Evolutionary conservation across 2,113 vertebrate species (phyloP), one percentile per base, ranked within the genome.

Genomic region (Choloepus hoffmanni): DNA sequence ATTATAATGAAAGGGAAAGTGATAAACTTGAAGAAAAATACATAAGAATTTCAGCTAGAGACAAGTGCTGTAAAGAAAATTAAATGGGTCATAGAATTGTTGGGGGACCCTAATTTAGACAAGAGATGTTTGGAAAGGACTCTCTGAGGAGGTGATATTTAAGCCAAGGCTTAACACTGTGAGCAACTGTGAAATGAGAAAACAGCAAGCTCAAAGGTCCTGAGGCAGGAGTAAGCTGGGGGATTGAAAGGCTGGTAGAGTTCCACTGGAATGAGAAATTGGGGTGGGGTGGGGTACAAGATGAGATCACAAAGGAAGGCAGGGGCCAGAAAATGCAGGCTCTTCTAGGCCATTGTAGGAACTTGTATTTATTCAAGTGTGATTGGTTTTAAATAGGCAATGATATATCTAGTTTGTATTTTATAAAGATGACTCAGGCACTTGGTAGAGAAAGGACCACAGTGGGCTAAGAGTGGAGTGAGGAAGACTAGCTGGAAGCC

Each of bases 51-150:
- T 92, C 72, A 65, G 33, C 33, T 94, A 81, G 33, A 67, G 67
- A 89, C 48, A 84, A 86, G 14, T 87, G 12, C 73, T 89, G 2
- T 87, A 83, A 89, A 48, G 33, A 77, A 72, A 89, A 94, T 85
- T 28, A 84, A 83, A 12, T 26, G 26, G 12, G 73, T 68, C 76
- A 90, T 43, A 63, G 36, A 94, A n/a, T 72, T 83, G 0, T 79
- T 92, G 36, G 30, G 13, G 12, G 3, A 28, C 60, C 2, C 6
- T 50, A 55, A 13, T 67, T 23, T 81, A 65, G 55, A 85, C 73
- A 5, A 28, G 6, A 5, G 15, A 65, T 26, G 10, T 85, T 95
- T 94, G 55, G 53, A 55, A 92, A 83, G 55, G 55, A 58, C 55
- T 58, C 5, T 19, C 55, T 5, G 19, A 88, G 28, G n/a, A 73